phyloP scores from a whole-genome alignment of 2,888 invertebrate genomes.

The Tyria jacobaeae region DNA sequence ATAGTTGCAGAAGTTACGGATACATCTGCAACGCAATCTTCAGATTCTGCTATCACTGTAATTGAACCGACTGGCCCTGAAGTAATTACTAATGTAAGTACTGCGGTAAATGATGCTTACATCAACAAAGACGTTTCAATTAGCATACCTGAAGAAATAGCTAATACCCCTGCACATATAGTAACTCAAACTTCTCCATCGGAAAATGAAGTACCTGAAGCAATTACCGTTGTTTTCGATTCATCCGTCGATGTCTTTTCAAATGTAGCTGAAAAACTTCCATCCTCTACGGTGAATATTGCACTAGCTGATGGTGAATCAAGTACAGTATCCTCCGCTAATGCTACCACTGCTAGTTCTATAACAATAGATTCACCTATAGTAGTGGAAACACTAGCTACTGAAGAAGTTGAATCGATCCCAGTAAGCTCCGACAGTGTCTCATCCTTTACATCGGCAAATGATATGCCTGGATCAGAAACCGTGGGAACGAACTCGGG shows the following conservation, averaged over 20 bases:
- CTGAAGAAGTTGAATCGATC: neutral
- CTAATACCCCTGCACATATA: constrained; percentile 3
- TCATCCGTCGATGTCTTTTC: neutral
- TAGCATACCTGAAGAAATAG: constrained; percentile 1
- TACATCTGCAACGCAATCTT: neutral
- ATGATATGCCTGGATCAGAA: constrained; percentile 5
- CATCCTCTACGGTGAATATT: neutral
- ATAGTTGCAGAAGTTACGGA: neutral
- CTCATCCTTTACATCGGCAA: constrained; percentile 1
- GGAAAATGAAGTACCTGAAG: constrained; percentile 10
- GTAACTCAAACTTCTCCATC: constrained; percentile 5
- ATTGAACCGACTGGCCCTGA: neutral
- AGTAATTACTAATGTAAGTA: neutral
- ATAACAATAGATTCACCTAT: neutral
- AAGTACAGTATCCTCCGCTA: neutral
- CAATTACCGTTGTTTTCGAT: constrained; percentile 1
- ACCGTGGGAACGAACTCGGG: constrained; percentile 20
- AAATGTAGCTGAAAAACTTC: neutral
- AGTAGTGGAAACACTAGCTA: neutral
- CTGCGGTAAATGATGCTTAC: neutral
- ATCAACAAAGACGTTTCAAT: neutral
- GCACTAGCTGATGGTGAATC: constrained; percentile 7
- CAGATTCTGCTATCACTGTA: neutral
- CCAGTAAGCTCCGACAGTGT: constrained; percentile 6
- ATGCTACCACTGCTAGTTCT: neutral